Evolutionary conservation across 2,797 vertebrate species (phyloP), one percentile per base, ranked within the genome.

Genomic region (Peromyscus eremicus): DNA sequence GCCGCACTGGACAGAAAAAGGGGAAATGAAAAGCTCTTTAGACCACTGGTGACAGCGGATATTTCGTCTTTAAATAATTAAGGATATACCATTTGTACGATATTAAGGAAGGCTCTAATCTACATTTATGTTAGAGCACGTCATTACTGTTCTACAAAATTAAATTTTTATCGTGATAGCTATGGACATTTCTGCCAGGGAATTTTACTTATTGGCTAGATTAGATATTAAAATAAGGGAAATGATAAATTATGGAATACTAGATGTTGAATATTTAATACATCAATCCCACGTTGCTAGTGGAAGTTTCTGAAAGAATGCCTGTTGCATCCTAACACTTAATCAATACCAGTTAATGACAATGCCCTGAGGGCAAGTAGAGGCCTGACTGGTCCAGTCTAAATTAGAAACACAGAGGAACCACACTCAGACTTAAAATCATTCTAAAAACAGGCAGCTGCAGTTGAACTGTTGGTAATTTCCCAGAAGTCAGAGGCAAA

Each of bases 211-310:
- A 92, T 85, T 94, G 90, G 17, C n/a, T 92, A 64, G 29, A 92
- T 82, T 96, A 94, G 71, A 94, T 97, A 94, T 89, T 83, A 95
- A 96, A 92, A 96, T 94, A 94, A 96, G 29, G 85, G 70, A 95
- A 92, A 87, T 91, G 37, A 55, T 97, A n/a, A 97, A 94, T 96
- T 97, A 96, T 94, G 88, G 73, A 97, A 83, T 80, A 85, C 40
- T 92, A 32, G 80, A 89, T 82, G 52, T 49, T 96, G 89, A 97
- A 93, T 97, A 97, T 96, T 97, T 97, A 96, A 96, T 94, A 91
- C 94, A 75, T 77, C 80, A 91, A 93, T 92, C 52, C 49, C 40
- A 82, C 76, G 34, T 62, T 92, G 76, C 87, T 52, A 68, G 40
- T 43, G 76, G n/a, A 81, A 49, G 46, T 92, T 89, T 91, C 49